Conservation (phyloP, 2,888 invertebrate species). For the Drosophila algonquin region DNA sequence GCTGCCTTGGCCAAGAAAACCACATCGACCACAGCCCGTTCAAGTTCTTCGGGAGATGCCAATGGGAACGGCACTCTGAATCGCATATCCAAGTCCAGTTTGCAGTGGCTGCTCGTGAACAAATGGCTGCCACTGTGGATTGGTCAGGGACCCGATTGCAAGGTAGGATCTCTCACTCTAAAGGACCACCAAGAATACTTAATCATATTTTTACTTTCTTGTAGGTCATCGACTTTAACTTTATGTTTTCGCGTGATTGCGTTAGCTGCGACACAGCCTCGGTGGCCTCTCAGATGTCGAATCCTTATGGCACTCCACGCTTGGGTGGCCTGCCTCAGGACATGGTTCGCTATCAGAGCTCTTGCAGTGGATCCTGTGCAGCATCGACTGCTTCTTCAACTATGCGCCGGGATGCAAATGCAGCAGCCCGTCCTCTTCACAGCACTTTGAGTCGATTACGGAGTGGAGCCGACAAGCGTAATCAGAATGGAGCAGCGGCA, state of each 20-base stretch:
- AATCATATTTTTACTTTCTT: background rate
- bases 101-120: constrained; percentile 88
- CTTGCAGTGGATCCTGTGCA: constrained; percentile 31
- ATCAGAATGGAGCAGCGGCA: constrained; percentile 27
- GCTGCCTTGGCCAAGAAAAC: constrained; percentile 65
- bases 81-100: constrained; percentile 86
- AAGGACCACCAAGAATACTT: background rate
- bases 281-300: constrained; percentile 77
- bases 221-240: constrained; percentile 84
- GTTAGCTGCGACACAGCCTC: constrained; percentile 81
- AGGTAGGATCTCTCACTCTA: constrained; percentile 65
- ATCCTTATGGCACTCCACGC: constrained; percentile 79
- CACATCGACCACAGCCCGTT: constrained; percentile 57
- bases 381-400: constrained; percentile 44
- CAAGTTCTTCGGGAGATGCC: constrained; percentile 67
- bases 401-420: constrained; percentile 68
- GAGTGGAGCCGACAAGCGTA: constrained; percentile 56
- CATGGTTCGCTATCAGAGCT: constrained; percentile 81
- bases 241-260: constrained; percentile 84
- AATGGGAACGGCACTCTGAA: constrained; percentile 78
- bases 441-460: constrained; percentile 81
- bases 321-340: constrained; percentile 80
- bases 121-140: constrained; percentile 88
- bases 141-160: constrained; percentile 85
- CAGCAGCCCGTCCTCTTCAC: constrained; percentile 75